phyloP scores from a whole-genome alignment of 2,113 vertebrate species.

The Callorhinus ursinus region DNA sequence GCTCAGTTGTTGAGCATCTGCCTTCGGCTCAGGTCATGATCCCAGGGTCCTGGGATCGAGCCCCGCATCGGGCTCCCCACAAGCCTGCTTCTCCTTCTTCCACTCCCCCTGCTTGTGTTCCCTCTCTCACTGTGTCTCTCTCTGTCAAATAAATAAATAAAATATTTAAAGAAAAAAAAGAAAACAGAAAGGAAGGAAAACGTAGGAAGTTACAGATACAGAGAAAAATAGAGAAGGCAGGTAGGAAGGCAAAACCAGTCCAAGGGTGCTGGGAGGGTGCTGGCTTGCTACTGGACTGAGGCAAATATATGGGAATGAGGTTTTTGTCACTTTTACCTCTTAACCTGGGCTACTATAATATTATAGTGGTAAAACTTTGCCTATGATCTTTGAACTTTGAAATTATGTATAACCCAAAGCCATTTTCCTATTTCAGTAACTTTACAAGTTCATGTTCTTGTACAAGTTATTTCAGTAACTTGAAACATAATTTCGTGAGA shows the following conservation, averaged over 20 bases:
- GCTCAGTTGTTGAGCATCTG: too few species aligned
- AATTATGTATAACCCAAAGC: not conserved
- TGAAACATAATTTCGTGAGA: not conserved
- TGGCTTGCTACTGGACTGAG: not conserved
- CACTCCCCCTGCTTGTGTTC: too few species aligned
- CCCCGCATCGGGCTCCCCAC: too few species aligned
- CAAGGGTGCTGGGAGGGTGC: not conserved
- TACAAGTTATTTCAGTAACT: not conserved
- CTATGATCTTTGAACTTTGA: not conserved
- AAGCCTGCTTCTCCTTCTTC: too few species aligned
- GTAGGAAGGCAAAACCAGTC: not conserved
- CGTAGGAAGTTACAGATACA: fast-evolving
- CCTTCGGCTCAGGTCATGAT: too few species aligned
- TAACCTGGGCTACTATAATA: not conserved
- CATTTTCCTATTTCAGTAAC: not conserved
- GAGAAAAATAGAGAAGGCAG: not conserved
- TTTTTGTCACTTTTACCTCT: not conserved
- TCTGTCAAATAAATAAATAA: too few species aligned
- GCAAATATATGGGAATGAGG: fast-evolving
- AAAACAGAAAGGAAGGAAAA: not conserved
- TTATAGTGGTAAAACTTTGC: not conserved
- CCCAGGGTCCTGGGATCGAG: too few species aligned
- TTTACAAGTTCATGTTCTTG: not conserved
- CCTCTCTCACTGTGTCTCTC: too few species aligned
- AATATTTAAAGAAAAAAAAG: not conserved